Evolutionary conservation across 2,888 invertebrate species (phyloP).

Genomic region (Cetonia aurata): DNA sequence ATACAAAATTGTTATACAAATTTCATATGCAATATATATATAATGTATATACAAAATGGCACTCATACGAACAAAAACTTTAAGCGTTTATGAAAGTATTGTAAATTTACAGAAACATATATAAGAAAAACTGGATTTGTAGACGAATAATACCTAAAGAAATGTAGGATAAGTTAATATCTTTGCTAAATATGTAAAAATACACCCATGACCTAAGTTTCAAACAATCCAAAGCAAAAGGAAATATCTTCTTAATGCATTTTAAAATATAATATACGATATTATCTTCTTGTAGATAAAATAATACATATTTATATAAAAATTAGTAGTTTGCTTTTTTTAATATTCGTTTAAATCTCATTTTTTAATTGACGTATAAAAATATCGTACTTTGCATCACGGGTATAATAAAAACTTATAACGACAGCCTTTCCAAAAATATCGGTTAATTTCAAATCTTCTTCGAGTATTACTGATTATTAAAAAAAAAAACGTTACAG

Average conservation of each 20-base stretch:
- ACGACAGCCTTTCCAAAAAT: slow-evolving; percentile 42
- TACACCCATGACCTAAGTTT: too few species aligned
- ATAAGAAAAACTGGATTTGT: neutral
- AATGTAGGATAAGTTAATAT: too few species aligned
- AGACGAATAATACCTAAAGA: too few species aligned
- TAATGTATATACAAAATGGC: slow-evolving; percentile 44
- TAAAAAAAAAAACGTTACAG: slow-evolving; percentile 15
- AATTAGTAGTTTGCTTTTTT: slow-evolving; percentile 27
- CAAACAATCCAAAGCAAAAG: too few species aligned
- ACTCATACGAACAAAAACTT: slow-evolving; percentile 36
- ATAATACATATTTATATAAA: slow-evolving; percentile 20
- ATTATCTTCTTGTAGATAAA: slow-evolving; percentile 12
- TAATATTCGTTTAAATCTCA: slow-evolving; percentile 44
- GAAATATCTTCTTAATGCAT: neutral
- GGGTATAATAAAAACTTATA: slow-evolving; percentile 40
- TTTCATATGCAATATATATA: slow-evolving; percentile 35
- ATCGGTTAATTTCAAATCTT: slow-evolving; percentile 25
- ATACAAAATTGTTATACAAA: slow-evolving; percentile 43
- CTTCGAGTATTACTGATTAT: slow-evolving; percentile 22
- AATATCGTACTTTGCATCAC: slow-evolving; percentile 48
- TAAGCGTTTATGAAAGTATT: slow-evolving; percentile 6
- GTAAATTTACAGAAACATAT: slow-evolving; percentile 9
- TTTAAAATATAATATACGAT: neutral
- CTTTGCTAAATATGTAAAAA: too few species aligned
- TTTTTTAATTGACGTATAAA: slow-evolving; percentile 55